Percentiles rank a stretch among this genome's conserved stretches.
These are phyloP conservation scores for Leptinotarsa undecemlineata DNA, from an alignment of 1,140 invertebrate genomes.

Conservation along the genomic window DNA sequence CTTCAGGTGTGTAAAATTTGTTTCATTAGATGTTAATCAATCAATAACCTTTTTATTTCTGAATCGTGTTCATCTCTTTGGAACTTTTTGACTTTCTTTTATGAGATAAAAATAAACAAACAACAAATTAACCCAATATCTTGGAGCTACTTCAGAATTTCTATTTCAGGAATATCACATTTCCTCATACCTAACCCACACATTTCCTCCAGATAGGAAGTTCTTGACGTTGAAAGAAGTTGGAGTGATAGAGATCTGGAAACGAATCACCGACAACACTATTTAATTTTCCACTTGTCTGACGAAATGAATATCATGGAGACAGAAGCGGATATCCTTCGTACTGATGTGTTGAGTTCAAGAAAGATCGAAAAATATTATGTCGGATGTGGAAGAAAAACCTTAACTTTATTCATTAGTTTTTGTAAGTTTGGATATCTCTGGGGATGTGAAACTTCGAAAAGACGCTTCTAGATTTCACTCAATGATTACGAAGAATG, in stretches of 20 bases:
- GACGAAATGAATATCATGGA: not conserved
- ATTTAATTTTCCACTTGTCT: slow-evolving; percentile 5
- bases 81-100: too few relatives aligned
- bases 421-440: not conserved
- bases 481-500: too few relatives aligned
- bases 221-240: not conserved
- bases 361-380: not conserved
- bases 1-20: too few relatives aligned
- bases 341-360: not conserved
- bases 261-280: not conserved
- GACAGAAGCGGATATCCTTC: not conserved
- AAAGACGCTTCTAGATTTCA: too few relatives aligned
- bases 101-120: too few relatives aligned
- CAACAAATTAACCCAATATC: too few relatives aligned
- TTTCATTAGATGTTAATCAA: too few relatives aligned
- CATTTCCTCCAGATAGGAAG: not conserved
- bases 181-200: too few relatives aligned
- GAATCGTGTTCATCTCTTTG: too few relatives aligned
- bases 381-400: not conserved
- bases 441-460: not conserved
- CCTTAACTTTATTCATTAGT: not conserved
- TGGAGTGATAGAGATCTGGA: not conserved
- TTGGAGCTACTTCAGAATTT: too few relatives aligned
- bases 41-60: too few relatives aligned
- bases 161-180: too few relatives aligned